Percentiles rank a stretch among this genome's conserved stretches.
These are phyloP conservation scores for Salvelinus fontinalis DNA, from an alignment of 2,113 vertebrate species.

Conservation along the genomic window DNA sequence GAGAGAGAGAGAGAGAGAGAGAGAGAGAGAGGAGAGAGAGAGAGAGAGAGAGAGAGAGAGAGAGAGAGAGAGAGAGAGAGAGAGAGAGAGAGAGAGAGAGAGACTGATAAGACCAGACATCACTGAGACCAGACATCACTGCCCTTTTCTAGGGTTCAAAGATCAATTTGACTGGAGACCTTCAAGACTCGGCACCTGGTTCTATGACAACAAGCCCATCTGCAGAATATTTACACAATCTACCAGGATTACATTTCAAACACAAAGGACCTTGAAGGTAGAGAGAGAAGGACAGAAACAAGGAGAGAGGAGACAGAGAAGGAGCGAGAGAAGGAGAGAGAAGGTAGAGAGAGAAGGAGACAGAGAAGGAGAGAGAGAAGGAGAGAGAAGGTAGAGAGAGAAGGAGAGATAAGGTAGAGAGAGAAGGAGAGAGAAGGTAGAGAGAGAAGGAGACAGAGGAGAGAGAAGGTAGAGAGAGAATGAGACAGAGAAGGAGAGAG, in stretches of 20 bases:
- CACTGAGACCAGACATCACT: too few relatives aligned
- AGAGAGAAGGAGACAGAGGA: too few relatives aligned
- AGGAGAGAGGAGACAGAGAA: constrained; percentile 24
- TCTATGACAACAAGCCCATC: constrained; percentile 48
- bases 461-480: too few relatives aligned
- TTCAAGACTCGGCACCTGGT: constrained; percentile 50
- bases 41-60: not conserved
- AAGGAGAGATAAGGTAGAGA: constrained; percentile 31
- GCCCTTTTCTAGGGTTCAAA: constrained; percentile 43
- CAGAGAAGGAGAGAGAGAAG: constrained; percentile 26
- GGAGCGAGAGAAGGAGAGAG: too few relatives aligned
- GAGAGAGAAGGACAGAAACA: constrained; percentile 8
- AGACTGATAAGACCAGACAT: constrained; percentile 60
- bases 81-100: not conserved
- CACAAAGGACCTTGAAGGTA: constrained; percentile 53
- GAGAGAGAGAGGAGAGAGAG: not conserved
- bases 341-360: too few relatives aligned
- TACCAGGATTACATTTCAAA: constrained; percentile 33
- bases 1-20: constrained; percentile 1
- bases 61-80: constrained; percentile 17
- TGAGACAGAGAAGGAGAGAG: too few relatives aligned
- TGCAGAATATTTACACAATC: constrained; percentile 51
- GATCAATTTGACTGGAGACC: constrained; percentile 43
- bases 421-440: too few relatives aligned
- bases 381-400: too few relatives aligned